These are phyloP conservation scores for Nymphalis c-album DNA, from an alignment of 2,888 invertebrate genomes.

Conservation along the genomic window DNA sequence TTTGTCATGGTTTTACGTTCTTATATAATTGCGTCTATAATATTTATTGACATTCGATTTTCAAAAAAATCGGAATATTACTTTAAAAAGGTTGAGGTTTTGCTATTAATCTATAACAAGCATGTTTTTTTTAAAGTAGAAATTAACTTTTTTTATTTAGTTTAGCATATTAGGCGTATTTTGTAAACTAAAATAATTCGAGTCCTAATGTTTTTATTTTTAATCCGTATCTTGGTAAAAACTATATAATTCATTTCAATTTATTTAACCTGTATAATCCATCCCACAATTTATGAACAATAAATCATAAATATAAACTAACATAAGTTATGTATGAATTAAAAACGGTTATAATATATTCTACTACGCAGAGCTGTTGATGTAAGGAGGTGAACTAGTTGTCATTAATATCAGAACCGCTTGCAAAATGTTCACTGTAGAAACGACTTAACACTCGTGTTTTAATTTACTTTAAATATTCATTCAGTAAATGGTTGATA, in stretches of 20 bases:
- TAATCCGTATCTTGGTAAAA: too few relatives aligned
- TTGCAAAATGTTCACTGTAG: conserved; percentile 22
- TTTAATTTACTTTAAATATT: conserved; percentile 15
- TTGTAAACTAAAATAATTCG: background rate
- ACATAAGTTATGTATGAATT: background rate
- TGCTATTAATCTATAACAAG: background rate
- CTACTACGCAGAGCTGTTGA: conserved; percentile 38
- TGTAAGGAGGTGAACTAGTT: conserved; percentile 51
- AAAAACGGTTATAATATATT: background rate
- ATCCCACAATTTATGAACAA: background rate
- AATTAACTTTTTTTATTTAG: too few relatives aligned
- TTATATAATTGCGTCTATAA: conserved; percentile 6
- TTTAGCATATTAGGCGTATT: background rate
- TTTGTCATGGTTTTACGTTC: conserved; percentile 16
- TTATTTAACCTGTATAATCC: too few relatives aligned
- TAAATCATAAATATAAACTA: background rate
- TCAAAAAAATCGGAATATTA: background rate
- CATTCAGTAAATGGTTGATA: conserved; percentile 10
- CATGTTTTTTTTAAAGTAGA: background rate
- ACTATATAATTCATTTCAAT: too few relatives aligned
- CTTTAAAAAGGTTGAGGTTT: background rate
- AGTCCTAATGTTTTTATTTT: too few relatives aligned
- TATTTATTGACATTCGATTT: background rate
- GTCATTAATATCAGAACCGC: conserved; percentile 29
- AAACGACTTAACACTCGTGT: conserved; percentile 6